Evolutionary conservation across 2,797 vertebrate genomes (phyloP), one percentile per base, ranked within the genome.

Genomic region (Phoeniculus purpureus): DNA sequence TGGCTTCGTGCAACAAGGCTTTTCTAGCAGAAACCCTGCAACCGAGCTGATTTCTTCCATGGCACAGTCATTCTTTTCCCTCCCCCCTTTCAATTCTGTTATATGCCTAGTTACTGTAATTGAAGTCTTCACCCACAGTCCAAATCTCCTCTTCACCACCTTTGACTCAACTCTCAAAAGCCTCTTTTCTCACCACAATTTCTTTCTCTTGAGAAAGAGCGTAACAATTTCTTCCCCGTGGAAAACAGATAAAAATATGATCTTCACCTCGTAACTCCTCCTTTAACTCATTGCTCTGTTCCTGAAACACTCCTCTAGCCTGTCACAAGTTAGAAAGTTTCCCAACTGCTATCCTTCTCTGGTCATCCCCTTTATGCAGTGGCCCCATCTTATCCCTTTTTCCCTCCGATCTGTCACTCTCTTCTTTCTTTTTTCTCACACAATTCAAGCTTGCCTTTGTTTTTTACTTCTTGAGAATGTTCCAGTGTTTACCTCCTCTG

Each of bases 111-210:
- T 51, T 72, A n/a, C 65, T 83, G 2, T 78, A 88, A 75, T 37
- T 75, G 83, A 75, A 87, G 75, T 75, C 77, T 81, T 88, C 51
- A 68, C 29, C 37, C 27, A 14, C 37, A 43, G 62, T 29, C n/a
- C 43, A 83, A 54, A 84, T 75, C 14, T 73, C 10, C 31, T 70
- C 80, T 83, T 81, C 15, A 54, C 8, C 58, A 65, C 59, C 37
- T 92, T 94, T 80, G 77, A 78, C n/a, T 81, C 37, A 25, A 85
- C 91, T 60, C 61, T 89, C 60, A 85, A 70, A 43, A 75, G 32
- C 52, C 31, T 84, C 43, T 88, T 89, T 27, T 89, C 52, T 37
- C 45, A 67, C 37, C 17, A 52, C 12, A 56, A 9, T 84, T 90
- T 70, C 67, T 80, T 85, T 52, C 56, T 75, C 78, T 37, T 73